phyloP scores from a whole-genome alignment of 2,113 vertebrate species.

The Gadus chalcogrammus region DNA sequence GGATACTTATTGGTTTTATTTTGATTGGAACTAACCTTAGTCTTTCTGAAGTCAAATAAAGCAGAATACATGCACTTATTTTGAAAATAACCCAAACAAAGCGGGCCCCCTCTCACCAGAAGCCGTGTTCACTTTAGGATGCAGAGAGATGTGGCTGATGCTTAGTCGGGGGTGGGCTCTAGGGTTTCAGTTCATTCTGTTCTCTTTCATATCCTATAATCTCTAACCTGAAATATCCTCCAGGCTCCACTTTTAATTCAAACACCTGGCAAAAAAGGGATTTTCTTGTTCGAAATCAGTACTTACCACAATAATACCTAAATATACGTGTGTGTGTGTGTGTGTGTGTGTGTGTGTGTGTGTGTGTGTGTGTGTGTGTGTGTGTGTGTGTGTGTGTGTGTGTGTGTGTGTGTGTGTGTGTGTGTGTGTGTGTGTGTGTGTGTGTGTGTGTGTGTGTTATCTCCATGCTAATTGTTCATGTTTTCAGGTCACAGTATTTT shows the following conservation, averaged over 20 bases:
- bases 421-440: no score
- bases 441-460: not conserved
- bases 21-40: slow-evolving; percentile 2
- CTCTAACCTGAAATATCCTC: slow-evolving; percentile 24
- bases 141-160: slow-evolving; percentile 3
- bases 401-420: no score
- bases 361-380: no score
- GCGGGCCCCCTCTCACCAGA: no score
- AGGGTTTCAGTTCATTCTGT: slow-evolving; percentile 61
- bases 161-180: not conserved
- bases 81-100: not conserved
- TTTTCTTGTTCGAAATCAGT: slow-evolving; percentile 16
- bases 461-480: slow-evolving; percentile 5
- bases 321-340: no score
- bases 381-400: no score
- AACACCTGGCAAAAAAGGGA: not conserved
- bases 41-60: slow-evolving; percentile 13
- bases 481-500: slow-evolving; percentile 81
- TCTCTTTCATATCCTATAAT: slow-evolving; percentile 58
- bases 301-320: not conserved
- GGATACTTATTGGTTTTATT: no score
- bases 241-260: slow-evolving; percentile 5
- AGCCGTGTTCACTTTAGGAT: no score
- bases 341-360: no score
- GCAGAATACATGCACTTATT: slow-evolving; percentile 6